phyloP scores from a whole-genome alignment of 64 coral and sea anemone species.

The Orbicella faveolata region DNA sequence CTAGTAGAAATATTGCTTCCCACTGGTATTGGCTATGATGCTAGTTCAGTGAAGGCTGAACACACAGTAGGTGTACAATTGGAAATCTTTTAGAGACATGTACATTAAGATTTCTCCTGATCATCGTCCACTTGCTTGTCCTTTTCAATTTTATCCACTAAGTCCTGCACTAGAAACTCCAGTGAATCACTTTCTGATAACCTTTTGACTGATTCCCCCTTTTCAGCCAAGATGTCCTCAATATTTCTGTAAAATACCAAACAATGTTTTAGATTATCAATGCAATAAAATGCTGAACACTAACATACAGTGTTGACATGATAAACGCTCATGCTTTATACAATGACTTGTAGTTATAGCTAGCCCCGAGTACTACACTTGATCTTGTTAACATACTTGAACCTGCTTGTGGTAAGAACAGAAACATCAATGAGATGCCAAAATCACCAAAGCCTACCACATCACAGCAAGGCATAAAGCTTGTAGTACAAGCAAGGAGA shows the following conservation, averaged over 20 bases:
- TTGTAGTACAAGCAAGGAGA: no score
- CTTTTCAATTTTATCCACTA: neutral
- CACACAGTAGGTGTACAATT: no score
- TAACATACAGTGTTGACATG: neutral
- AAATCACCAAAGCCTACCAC: neutral
- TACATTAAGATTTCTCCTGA: neutral
- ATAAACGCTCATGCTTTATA: no score
- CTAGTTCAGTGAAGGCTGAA: no score
- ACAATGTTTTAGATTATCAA: neutral
- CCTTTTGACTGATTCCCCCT: constrained; percentile 69
- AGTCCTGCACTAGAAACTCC: constrained; percentile 51
- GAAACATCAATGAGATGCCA: no score
- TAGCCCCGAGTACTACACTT: no score
- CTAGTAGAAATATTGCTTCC: no score
- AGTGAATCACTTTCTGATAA: constrained; percentile 23
- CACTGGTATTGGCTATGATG: neutral
- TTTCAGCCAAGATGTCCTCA: constrained; percentile 91
- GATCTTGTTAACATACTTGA: no score
- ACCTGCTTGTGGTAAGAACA: no score
- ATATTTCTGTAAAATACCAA: constrained; percentile 75
- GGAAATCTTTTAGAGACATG: no score
- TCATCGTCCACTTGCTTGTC: neutral
- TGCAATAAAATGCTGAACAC: neutral
- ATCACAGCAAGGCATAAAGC: no score
- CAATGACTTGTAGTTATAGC: no score